Evolutionary conservation across 2,113 vertebrate genomes (phyloP), one percentile per base, ranked within the genome.

Genomic region (Strix uralensis): DNA sequence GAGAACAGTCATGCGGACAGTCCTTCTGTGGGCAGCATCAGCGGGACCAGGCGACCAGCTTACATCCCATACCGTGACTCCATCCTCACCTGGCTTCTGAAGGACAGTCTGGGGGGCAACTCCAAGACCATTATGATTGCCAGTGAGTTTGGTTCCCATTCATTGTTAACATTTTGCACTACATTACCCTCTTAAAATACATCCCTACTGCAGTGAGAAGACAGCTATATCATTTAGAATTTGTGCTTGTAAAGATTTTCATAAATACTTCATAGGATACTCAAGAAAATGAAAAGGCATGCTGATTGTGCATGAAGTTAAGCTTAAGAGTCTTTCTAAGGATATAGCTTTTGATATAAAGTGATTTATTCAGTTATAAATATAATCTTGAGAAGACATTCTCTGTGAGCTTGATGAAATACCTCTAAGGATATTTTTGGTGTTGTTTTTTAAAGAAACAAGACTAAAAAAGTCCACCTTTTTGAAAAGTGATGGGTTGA

Each of bases 111-210:
- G 44, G 99, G 99, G 2, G 99, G 99, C 82, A 99, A 99, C 97
- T 99, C 99, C 55, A 99, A 98, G 96, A 99, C 99, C 92, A 99
- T 99, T 88, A 99, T 99, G 99, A 98, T 99, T 73, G 99, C 99
- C 94, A 99, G 99, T 99, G 96, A 98, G 99, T 98, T 80, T 29
- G 20, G 19, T 42, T 88, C 78, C 72, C 81, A 0, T 38, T 69
- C 4, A 8, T 15, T 91, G 38, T 73, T 19, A 67, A 17, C 3
- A 38, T 82, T 89, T 61, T 71, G 27, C 13, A 13, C 22, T 21
- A 34, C 22, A 4, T 42, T 77, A 27, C 36, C 12, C 9, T 42
- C 29, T 69, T 77, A 73, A 44, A 86, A 18, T 42, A 21, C 16
- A 10, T 15, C 25, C 63, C 32, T 40, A 3, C 29, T 42, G 23